Base-by-base conservation (phyloP, 1,140 invertebrate species). In the Venustaconcha ellipsiformis region DNA sequence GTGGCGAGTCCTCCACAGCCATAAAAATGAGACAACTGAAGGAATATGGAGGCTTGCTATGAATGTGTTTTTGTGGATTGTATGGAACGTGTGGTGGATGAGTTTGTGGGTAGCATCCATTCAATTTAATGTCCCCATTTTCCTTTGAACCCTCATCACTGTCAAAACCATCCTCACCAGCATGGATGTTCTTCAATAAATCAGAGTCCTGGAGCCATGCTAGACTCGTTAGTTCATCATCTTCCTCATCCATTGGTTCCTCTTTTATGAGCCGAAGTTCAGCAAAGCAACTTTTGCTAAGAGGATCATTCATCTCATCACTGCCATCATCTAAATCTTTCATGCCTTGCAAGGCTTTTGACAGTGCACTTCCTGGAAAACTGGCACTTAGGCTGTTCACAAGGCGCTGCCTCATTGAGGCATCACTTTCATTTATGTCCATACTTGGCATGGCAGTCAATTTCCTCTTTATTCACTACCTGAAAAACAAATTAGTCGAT, bases 1-100 rank as follows among this genome's bases (percentile, higher is more conserved):
- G 93, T 8, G 94, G 93, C 0, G 96, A 96, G 80, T 96, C 95
- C 89, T 99, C 96, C 80, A 98, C 97, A 23, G 97, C 96, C 96
- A 99, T 98, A 91, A 98, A 98, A 83, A 99, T 99, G 57, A 99
- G 93, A 89, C 96, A 97, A 78, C 95, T 97, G 89, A 96, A 97
- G 56, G 96, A 98, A 89, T 97, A 97, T 37, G 96, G 96, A 59
- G 97, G 96, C 89, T 98, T 98, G 80, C 94, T 95, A 85, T 94
- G 94, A 67, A 94, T 93, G 89, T 96, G 95, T 78, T 96, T 92
- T 88, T 94, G 90, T 67, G 90, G 89, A 75, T 91, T 89, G 78
- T 91, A 91, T 55, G 88, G 84, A 20, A 89, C 82, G 77, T 88
- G 84, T 66, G 87, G 84, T 15, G 87, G 86, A 66, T 89, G 88